Evolutionary conservation across 2,888 invertebrate species (phyloP), one percentile per base, ranked within the genome.

Genomic region (Cactoblastis cactorum): DNA sequence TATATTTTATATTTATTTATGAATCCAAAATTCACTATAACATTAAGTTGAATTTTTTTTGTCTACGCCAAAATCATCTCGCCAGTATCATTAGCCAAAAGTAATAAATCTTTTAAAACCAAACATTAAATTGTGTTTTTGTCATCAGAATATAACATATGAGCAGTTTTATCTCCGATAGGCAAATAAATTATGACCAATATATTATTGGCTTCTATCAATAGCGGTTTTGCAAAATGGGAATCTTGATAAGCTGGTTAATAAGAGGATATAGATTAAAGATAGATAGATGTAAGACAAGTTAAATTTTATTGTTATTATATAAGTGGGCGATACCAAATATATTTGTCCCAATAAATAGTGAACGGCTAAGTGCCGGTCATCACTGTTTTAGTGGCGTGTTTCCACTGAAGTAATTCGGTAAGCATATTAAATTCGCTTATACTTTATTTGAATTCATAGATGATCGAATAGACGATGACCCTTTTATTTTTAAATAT

Each of bases 221-320:
- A 35, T n/a, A 12, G n/a, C 12, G 33, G n/a, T 39, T 22, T 17
- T 17, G 19, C 5, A 0, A 22, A 39, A 22, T 37, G 37, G 37
- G 15, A 3, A 9, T 18, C 24, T 24, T 24, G 14, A 12, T 8
- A 12, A 12, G 19, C 33, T 32, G 17, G 45, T 45, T 32, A 11
- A 37, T 39, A 22, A 5, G 39, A 22, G 19, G 18, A 22, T 39
- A 12, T 22, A 22, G 19, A 39, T 39, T 22, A n/a, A 12, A 39
- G 22, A 33, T 12, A 18, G 12, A 39, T 22, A 24, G 1, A 12
- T 22, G 18, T 28, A 45, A 32, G 33, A 32, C 17, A 33, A 33
- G 18, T 17, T 28, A 39, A 47, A 19, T 37, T 24, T 41, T 41
- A 38, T 38, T 18, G 41, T 24, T 41, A 41, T 41, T 41, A 41